Percentiles rank a stretch among this genome's conserved stretches.
These are phyloP conservation scores for Cylloceria caligata DNA, from an alignment of 2,888 invertebrate genomes.

Conservation along the genomic window DNA sequence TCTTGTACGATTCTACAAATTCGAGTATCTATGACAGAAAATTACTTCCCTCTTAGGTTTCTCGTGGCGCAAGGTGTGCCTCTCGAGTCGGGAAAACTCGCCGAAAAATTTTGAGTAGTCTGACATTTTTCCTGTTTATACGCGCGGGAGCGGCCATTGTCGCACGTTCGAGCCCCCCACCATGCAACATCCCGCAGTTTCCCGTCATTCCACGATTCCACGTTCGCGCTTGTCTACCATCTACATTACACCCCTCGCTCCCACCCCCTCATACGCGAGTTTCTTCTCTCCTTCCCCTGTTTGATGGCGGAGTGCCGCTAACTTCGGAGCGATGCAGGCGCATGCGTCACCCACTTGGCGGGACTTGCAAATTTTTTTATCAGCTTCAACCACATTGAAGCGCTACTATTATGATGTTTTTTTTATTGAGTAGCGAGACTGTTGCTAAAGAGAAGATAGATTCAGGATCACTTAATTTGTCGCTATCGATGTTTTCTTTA, in stretches of 20 bases:
- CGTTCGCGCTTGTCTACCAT: slow-evolving; percentile 65
- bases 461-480: background rate
- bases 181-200: slow-evolving; percentile 60
- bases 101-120: slow-evolving; percentile 59
- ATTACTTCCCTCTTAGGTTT: background rate
- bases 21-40: background rate
- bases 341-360: slow-evolving; percentile 24
- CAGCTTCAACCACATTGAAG: no score
- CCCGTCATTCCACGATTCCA: slow-evolving; percentile 70
- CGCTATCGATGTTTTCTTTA: no score
- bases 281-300: background rate
- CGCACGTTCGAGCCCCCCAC: slow-evolving; percentile 67
- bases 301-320: background rate
- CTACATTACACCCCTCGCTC: slow-evolving; percentile 48
- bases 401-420: no score
- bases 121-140: slow-evolving; percentile 82
- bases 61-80: background rate
- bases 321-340: slow-evolving; percentile 1
- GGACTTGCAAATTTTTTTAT: slow-evolving; percentile 28
- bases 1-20: background rate
- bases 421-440: no score
- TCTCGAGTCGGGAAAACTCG: slow-evolving; percentile 33
- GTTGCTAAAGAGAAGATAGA: background rate
- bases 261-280: background rate
- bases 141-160: slow-evolving; percentile 84